Percentiles rank a stretch among this genome's conserved stretches.
Conservation (phyloP, 2,888 invertebrate species). For the Trilocha varians region DNA sequence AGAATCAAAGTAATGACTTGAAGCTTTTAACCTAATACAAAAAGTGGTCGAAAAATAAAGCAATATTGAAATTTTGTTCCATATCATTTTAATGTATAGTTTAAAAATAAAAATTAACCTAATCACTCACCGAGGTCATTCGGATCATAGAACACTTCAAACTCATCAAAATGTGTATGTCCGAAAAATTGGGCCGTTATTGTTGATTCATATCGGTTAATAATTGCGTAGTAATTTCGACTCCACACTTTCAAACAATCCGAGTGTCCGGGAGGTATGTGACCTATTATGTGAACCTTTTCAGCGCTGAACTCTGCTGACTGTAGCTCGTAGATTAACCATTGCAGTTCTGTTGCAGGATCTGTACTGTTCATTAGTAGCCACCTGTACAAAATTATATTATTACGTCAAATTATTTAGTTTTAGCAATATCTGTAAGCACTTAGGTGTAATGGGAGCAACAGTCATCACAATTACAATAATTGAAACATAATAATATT, state of each 20-base stretch:
- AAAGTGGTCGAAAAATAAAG: too few relatives aligned
- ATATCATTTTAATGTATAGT: too few relatives aligned
- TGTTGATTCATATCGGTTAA: conserved; percentile 90
- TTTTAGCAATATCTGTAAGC: too few relatives aligned
- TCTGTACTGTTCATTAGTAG: conserved; percentile 94
- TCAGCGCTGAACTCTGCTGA: conserved; percentile 94
- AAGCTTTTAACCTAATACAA: too few relatives aligned
- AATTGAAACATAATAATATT: too few relatives aligned
- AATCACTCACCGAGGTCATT: conserved; percentile 80
- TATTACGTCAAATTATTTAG: too few relatives aligned
- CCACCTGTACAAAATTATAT: conserved; percentile 77
- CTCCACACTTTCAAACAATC: conserved; percentile 97
- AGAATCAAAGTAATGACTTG: too few relatives aligned
- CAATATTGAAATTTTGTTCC: too few relatives aligned
- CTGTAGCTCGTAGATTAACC: conserved; percentile 95
- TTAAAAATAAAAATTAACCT: too few relatives aligned
- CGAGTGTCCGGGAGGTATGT: conserved; percentile 95
- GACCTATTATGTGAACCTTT: conserved; percentile 97
- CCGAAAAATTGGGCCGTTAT: conserved; percentile 95
- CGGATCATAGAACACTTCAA: conserved; percentile 93
- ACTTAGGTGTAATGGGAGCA: too few relatives aligned
- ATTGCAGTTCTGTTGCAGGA: conserved; percentile 94
- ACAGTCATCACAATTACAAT: too few relatives aligned
- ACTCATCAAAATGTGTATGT: conserved; percentile 95
- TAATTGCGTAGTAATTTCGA: conserved; percentile 91